Conservation (phyloP, 2,113 vertebrate species). For the Actinemys pallida region DNA sequence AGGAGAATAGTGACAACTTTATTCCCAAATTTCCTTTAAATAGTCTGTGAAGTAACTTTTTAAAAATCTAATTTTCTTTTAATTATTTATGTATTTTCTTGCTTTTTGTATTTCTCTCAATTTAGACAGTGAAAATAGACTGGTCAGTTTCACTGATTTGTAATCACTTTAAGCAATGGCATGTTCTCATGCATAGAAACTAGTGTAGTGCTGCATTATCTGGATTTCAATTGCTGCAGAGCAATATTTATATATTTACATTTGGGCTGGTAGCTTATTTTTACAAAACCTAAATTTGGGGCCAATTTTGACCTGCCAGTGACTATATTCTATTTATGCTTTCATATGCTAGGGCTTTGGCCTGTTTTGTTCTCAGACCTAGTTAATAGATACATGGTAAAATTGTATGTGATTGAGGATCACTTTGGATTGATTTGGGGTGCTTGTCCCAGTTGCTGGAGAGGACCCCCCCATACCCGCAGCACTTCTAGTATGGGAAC, state of each 20-base stretch:
- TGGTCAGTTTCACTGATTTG: neutral
- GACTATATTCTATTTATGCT: neutral
- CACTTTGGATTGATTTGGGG: neutral
- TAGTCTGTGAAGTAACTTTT: neutral
- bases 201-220: neutral
- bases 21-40: neutral
- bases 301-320: neutral
- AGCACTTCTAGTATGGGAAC: neutral
- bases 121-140: neutral
- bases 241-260: neutral
- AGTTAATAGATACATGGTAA: neutral
- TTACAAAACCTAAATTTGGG: neutral
- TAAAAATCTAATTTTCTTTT: neutral
- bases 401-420: rapidly evolving
- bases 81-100: neutral
- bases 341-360: neutral
- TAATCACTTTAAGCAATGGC: neutral
- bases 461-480: neutral
- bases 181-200: neutral
- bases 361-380: neutral
- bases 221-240: neutral
- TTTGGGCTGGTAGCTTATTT: neutral
- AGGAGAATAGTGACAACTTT: neutral
- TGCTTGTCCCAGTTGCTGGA: neutral
- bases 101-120: neutral